Evolutionary conservation across 2,888 invertebrate genomes (phyloP), one percentile per base, ranked within the genome.

Genomic region (Belgica antarctica): DNA sequence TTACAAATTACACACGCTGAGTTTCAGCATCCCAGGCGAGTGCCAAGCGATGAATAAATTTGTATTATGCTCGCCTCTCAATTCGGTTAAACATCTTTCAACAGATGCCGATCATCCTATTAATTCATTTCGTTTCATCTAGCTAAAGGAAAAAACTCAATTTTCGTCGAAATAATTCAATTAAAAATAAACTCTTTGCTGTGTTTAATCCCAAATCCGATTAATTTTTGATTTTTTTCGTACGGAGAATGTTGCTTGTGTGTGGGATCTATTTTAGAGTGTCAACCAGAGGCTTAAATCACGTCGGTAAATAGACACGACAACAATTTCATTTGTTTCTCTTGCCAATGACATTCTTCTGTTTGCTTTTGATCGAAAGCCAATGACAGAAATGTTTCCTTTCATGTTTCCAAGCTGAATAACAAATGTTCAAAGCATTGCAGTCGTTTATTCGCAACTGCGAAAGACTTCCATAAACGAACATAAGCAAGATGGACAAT

Each of bases 31-130:
- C 24, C 34, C 17, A 36, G 17, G 12, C 28, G 41, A 47, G n/a
- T 25, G 17, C 8, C 17, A 22, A 8, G n/a, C 15, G 22, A 52
- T 68, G 68, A 68, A 68, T 31, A 68, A 68, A 68, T 68, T 59
- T 46, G 31, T n/a, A 36, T 8, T 46, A 65, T 31, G 46, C 24
- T 25, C 47, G 63, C 19, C 19, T 52, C 52, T 7, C 17, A 12
- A n/a, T 17, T 41, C 52, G 25, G 57, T 34, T 68, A 57, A 68
- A 68, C 34, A 27, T 68, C 68, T 68, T 68, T 68, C 68, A 68
- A 52, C 68, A 68, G 68, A 68, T 68, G 52, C 68, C 68, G 68
- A 68, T 68, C 68, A 68, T 68, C 68, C 68, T 68, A 68, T 68
- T 68, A 68, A 68, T 68, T 52, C 52, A n/a, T 52, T 52, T 52